phyloP scores from a whole-genome alignment of 1,140 invertebrate species.

The Cotesia typhae region DNA sequence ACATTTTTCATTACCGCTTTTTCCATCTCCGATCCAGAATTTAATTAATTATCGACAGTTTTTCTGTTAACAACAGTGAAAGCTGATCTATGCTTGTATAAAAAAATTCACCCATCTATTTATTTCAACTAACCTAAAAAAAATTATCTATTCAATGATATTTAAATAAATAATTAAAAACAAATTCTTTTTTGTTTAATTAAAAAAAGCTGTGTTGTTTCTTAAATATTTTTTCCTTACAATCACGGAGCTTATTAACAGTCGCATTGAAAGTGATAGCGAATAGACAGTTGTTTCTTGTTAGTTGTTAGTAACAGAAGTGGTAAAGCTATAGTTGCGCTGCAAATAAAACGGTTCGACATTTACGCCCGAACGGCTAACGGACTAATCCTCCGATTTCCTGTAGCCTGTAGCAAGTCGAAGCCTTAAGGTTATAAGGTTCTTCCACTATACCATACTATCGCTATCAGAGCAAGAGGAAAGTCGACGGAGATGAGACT shows the following conservation, averaged over 20 bases:
- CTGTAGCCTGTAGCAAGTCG: conserved; percentile 10
- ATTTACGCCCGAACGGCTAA: conserved; percentile 49
- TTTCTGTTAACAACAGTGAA: conserved; percentile 30
- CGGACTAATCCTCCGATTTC: conserved; percentile 46
- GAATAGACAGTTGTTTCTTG: too few relatives aligned
- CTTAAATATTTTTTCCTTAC: too few relatives aligned
- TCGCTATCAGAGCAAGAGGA: too few relatives aligned
- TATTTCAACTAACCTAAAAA: too few relatives aligned
- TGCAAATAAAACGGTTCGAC: conserved; percentile 54
- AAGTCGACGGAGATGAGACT: background rate
- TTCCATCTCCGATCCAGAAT: conserved; percentile 27
- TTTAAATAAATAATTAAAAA: too few relatives aligned
- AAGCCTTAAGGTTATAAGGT: conserved; percentile 10
- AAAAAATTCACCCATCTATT: background rate
- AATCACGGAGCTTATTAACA: too few relatives aligned
- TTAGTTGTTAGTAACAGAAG: too few relatives aligned
- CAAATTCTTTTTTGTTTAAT: too few relatives aligned
- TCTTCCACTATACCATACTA: background rate
- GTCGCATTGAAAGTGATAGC: too few relatives aligned
- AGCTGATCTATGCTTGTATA: conserved; percentile 20
- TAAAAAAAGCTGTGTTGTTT: too few relatives aligned
- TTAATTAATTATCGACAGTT: conserved; percentile 35
- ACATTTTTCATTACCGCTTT: conserved; percentile 7
- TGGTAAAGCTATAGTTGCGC: conserved; percentile 31
- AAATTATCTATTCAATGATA: too few relatives aligned